Base-by-base conservation (phyloP, 2,888 invertebrate genomes). In the Melieria picta region DNA sequence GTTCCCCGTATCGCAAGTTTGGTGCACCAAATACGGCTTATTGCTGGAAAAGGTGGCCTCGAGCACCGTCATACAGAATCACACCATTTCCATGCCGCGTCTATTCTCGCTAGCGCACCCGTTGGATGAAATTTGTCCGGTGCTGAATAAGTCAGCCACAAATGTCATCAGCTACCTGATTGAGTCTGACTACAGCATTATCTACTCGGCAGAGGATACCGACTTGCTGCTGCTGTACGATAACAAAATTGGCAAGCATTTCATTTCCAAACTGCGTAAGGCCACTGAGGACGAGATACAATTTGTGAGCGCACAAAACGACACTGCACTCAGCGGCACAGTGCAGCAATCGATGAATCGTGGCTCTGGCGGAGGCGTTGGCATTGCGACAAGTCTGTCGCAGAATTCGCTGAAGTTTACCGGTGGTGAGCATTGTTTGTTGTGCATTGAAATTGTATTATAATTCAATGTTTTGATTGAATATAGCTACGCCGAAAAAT, bases 31-130 rank as follows among this genome's bases (percentile, higher is more conserved):
- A 81, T 95, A 92, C 87, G 97, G 97, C 4, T 89, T 97, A 48
- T 85, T 98, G 61, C 88, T 98, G 76, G 96, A 97, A 85, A 93
- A 93, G 77, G 90, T 91, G 71, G 88, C 89, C 0, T 82, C 83
- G 11, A 82, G 78, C 60, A 82, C 86, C 0, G 77, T 83, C 10
- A 79, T 87, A 46, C 83, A 85, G 55, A 80, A 84, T 62, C 79
- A 84, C 5, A 77, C 82, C 56, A 88, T 90, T 65, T 88, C 89
- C 0, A 88, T 94, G 81, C 94, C 97, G 0, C 91, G 93, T 0
- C 89, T 97, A 63, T 98, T 95, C 85, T 95, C 96, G 7, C 87
- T 98, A 72, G 90, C 93, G 0, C 96, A 97, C 89, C 97, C 97
- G 0, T 87, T 97, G 67, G 95, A 98, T 85, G 97, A 98, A 87